Evolutionary conservation across 2,797 vertebrate genomes (phyloP), one percentile per base, ranked within the genome.

Genomic region (Cyprinodon diabolis): DNA sequence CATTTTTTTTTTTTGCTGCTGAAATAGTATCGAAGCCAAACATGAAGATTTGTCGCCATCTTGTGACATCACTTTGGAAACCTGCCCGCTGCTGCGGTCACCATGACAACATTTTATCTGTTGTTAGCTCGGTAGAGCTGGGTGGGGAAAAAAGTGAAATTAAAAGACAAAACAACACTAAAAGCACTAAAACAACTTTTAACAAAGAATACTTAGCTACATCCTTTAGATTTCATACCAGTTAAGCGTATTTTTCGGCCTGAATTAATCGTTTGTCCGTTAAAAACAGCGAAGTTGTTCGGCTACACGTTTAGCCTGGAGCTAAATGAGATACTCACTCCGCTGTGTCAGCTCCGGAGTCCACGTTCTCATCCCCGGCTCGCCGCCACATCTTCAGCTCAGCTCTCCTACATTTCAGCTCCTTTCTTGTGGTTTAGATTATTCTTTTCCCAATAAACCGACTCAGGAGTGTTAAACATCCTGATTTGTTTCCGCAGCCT

Each of bases 331-430:
- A 65, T 35, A 94, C 94, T 94, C 86, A 95, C 95, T 91, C 91
- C 66, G 88, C 92, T 52, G 92, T 92, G 81, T 94, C 93, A 25
- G 92, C 92, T 80, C 92, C 93, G 1, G 92, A 92, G 78, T 94
- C 94, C 79, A 67, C 82, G 82, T 85, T 88, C 25, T 86, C 95
- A 92, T 94, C 80, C 6, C 90, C 79, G 47, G 66, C 58, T 79
- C 81, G 73, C 14, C 78, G 72, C 54, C 90, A 81, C 92, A 94
- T 92, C 35, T 35, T 79, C 82, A 76, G 23, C 47, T 10, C 14
- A 47, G 40, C 55, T 35, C 45, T 4, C 62, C 7, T 71, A 84
- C 84, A 75, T 43, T 2, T 2, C 55, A 40, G 58, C 37, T n/a
- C 69, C 25, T 54, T 68, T 65, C 58, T 23, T 6, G 66, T 19